Evolutionary conservation across 2,113 vertebrate species (phyloP).

Genomic region (Rhinoptilus africanus): DNA sequence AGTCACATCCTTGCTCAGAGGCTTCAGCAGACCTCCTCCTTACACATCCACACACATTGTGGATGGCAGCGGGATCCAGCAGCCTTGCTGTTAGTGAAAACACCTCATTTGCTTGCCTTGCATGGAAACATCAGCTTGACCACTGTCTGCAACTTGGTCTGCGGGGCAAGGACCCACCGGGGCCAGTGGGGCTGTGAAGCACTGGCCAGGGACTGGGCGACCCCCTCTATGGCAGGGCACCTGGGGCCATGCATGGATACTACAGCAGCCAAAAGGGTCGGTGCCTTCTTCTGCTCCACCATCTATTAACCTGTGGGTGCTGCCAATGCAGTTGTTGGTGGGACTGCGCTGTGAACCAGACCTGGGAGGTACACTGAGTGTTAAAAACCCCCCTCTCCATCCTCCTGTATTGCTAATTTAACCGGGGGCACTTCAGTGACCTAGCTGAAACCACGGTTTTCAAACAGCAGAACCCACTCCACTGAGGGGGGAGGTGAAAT

Average conservation of each 20-base stretch:
- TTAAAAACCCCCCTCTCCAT: neutral
- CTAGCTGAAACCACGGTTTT: neutral
- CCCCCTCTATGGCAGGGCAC: rapidly evolving
- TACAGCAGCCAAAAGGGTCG: neutral
- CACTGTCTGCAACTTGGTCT: rapidly evolving
- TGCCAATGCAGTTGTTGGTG: rapidly evolving
- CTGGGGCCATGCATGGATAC: rapidly evolving
- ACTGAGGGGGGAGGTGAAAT: neutral
- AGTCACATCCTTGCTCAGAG: neutral
- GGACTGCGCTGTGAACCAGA: neutral
- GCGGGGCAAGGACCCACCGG: rapidly evolving
- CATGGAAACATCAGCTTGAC: neutral
- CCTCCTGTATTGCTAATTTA: neutral
- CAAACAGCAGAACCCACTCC: neutral
- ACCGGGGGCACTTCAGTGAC: neutral
- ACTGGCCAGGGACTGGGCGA: neutral
- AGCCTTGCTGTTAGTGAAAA: neutral
- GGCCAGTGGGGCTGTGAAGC: neutral
- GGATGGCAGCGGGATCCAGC: neutral
- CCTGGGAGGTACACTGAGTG: neutral
- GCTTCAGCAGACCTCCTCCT: neutral
- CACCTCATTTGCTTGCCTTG: neutral
- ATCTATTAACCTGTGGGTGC: neutral
- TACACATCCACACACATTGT: rapidly evolving
- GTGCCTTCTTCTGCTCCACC: neutral